phyloP scores from a whole-genome alignment of 2,888 invertebrate species.

The Cataglyphis albicans region DNA sequence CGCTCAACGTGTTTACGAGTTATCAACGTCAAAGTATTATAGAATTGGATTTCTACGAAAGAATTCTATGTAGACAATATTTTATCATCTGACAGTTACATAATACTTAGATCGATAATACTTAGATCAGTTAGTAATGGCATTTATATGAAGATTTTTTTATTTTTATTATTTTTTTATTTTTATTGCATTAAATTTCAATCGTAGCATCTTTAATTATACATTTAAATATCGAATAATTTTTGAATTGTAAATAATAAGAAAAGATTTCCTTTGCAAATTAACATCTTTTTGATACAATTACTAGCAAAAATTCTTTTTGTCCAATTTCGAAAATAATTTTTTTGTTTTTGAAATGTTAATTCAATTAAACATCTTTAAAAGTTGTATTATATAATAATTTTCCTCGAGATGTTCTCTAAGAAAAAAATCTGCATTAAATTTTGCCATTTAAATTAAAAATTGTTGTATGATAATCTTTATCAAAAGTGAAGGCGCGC shows the following conservation, averaged over 20 bases:
- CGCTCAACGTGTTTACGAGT: slow-evolving; percentile 5
- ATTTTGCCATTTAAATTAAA: background rate
- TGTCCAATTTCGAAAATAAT: background rate
- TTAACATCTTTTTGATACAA: background rate
- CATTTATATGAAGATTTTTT: background rate
- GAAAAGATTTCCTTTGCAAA: background rate
- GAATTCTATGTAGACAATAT: background rate
- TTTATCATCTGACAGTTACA: background rate
- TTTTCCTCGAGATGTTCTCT: background rate
- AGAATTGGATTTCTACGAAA: slow-evolving; percentile 11
- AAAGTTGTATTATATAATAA: background rate
- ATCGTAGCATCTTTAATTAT: background rate
- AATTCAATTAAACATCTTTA: slow-evolving; percentile 1
- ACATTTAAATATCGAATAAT: background rate
- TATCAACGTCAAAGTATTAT: slow-evolving; percentile 15
- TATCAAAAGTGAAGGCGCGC: background rate
- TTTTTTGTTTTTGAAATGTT: background rate
- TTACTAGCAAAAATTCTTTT: background rate
- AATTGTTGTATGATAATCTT: background rate
- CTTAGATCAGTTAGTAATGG: too few species aligned
- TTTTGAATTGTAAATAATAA: background rate
- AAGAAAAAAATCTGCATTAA: slow-evolving; percentile 7
- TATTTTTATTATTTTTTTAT: background rate
- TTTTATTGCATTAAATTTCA: background rate
- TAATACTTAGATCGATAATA: background rate